Conservation (phyloP, 2,113 vertebrate species). For the Suncus etruscus region DNA sequence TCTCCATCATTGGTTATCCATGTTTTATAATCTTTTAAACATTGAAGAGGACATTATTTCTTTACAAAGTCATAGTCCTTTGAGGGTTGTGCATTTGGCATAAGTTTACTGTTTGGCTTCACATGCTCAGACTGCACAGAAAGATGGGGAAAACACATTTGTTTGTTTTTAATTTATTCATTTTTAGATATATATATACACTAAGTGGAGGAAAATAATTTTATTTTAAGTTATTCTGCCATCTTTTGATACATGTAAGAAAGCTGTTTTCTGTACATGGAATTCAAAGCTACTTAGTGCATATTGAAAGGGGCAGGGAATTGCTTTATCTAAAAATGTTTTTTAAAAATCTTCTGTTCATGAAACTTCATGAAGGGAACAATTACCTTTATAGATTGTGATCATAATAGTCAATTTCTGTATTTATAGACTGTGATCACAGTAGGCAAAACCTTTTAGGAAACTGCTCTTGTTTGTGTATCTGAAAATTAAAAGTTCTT, state of each 20-base stretch:
- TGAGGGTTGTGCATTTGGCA: conserved; percentile 34
- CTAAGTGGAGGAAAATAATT: conserved; percentile 29
- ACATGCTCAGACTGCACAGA: conserved; percentile 47
- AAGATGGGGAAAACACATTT: conserved; percentile 49
- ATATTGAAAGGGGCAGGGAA: too few relatives aligned
- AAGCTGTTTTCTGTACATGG: conserved; percentile 47
- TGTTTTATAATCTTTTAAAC: conserved; percentile 24
- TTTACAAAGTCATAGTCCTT: conserved; percentile 36
- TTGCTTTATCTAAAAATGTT: not conserved
- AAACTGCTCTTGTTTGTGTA: not conserved
- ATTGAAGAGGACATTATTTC: conserved; percentile 24
- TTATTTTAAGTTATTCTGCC: conserved; percentile 59
- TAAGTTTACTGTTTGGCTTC: not conserved
- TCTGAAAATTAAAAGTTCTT: conserved; percentile 27
- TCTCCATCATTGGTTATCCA: not conserved
- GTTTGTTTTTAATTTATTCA: conserved; percentile 53
- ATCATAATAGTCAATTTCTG: not conserved
- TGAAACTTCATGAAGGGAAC: not conserved
- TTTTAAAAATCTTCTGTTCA: not conserved
- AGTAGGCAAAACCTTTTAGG: conserved; percentile 35
- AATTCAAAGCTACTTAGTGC: conserved; percentile 39
- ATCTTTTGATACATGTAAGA: conserved; percentile 56
- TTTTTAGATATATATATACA: conserved; percentile 57
- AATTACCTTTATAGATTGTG: not conserved
- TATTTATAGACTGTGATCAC: conserved; percentile 24